A percentile compares a stretch with the other conserved stretches of the same genome.
phyloP scores from a whole-genome alignment of 2,113 vertebrate species.

The Anoura caudifer region DNA sequence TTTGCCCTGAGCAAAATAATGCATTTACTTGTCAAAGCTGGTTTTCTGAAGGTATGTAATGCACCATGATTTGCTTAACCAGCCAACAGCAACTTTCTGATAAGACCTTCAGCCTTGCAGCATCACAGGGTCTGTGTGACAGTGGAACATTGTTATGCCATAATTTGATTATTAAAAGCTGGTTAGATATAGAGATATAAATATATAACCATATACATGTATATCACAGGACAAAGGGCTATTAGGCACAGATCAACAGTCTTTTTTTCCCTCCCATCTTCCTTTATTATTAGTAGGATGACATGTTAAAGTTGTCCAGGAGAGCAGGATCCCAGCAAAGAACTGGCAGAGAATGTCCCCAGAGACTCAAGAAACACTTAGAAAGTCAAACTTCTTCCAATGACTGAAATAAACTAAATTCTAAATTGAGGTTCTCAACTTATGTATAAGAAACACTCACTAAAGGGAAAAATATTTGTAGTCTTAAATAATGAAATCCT shows the following conservation, averaged over 20 bases:
- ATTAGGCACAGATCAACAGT: background rate
- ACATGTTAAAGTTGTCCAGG: background rate
- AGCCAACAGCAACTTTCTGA: background rate
- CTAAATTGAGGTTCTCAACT: background rate
- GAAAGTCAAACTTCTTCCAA: background rate
- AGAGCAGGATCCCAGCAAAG: background rate
- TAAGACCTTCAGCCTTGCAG: background rate
- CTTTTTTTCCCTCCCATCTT: background rate
- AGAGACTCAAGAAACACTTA: background rate
- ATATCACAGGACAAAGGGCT: background rate
- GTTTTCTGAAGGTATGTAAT: slow-evolving; percentile 32
- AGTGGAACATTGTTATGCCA: slow-evolving; percentile 14
- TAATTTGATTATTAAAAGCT: background rate
- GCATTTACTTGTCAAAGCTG: slow-evolving; percentile 70
- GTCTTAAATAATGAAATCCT: background rate
- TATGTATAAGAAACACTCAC: background rate
- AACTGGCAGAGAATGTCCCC: background rate
- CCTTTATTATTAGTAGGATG: background rate
- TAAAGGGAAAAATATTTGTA: background rate
- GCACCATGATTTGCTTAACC: slow-evolving; percentile 22
- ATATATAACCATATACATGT: background rate
- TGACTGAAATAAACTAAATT: background rate
- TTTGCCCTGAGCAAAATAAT: slow-evolving; percentile 74
- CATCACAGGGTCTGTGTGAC: background rate
- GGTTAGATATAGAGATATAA: background rate